These are phyloP conservation scores for Fratercula arctica DNA, from an alignment of 2,797 vertebrate species.

Conservation along the genomic window DNA sequence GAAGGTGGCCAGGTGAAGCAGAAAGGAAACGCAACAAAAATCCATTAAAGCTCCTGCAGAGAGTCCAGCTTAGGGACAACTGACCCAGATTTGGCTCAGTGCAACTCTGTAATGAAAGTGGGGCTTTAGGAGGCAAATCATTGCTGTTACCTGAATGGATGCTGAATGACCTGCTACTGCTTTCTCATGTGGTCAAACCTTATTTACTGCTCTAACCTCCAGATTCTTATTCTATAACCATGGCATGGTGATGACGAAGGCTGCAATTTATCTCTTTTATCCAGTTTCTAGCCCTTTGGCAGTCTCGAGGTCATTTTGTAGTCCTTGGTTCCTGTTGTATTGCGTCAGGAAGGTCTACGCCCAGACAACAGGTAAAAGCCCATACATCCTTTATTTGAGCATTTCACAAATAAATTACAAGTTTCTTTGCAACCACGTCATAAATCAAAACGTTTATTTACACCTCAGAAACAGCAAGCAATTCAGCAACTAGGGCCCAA, in stretches of 20 bases:
- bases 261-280: background rate
- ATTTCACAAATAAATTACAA: constrained; percentile 79
- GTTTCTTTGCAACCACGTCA: constrained; percentile 71
- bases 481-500: constrained; percentile 70
- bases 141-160: background rate
- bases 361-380: constrained; percentile 66
- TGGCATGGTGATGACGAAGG: background rate
- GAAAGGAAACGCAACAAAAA: background rate
- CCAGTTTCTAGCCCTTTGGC: background rate
- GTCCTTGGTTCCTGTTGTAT: background rate
- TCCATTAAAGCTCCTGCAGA: background rate
- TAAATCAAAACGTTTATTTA: constrained; percentile 76
- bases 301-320: background rate
- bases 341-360: background rate
- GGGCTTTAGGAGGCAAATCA: background rate
- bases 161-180: background rate
- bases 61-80: background rate
- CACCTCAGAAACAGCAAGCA: constrained; percentile 70
- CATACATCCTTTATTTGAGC: constrained; percentile 76
- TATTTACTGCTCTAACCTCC: background rate
- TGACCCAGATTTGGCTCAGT: background rate
- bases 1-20: background rate
- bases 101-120: background rate
- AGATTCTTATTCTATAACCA: background rate
- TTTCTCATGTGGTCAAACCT: background rate